Evolutionary conservation across 2,797 vertebrate genomes (phyloP).

Genomic region (Tangara arthus): DNA sequence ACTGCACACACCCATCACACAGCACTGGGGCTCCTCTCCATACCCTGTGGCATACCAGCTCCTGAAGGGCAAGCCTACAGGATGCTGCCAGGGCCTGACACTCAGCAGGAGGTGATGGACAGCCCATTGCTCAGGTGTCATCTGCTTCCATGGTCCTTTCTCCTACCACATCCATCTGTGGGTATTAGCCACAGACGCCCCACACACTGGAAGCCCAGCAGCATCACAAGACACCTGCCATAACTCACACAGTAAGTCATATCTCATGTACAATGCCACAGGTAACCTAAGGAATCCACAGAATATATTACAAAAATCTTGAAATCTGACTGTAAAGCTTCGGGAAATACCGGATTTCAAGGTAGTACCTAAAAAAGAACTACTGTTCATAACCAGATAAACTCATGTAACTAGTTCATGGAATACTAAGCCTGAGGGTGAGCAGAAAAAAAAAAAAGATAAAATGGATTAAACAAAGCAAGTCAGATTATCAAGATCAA

Average conservation of each 20-base stretch:
- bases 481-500: constrained; percentile 52
- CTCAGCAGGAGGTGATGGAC: neutral
- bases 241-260: rapidly evolving
- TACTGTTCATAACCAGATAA: neutral
- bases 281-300: neutral
- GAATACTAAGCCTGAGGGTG: neutral
- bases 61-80: neutral
- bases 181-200: neutral
- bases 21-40: neutral
- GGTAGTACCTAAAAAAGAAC: neutral
- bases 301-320: neutral
- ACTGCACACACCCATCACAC: rapidly evolving
- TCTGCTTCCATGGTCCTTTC: neutral
- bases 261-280: rapidly evolving
- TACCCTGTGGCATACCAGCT: rapidly evolving
- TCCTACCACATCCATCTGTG: neutral
- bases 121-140: neutral
- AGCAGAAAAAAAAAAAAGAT: neutral
- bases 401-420: constrained; percentile 8
- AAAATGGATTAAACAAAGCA: constrained; percentile 25
- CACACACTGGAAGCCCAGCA: rapidly evolving
- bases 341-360: neutral
- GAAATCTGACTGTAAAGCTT: neutral
- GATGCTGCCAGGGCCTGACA: rapidly evolving
- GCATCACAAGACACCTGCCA: neutral